phyloP scores from a whole-genome alignment of 2,888 invertebrate genomes.

The Metallyticus violacea region DNA sequence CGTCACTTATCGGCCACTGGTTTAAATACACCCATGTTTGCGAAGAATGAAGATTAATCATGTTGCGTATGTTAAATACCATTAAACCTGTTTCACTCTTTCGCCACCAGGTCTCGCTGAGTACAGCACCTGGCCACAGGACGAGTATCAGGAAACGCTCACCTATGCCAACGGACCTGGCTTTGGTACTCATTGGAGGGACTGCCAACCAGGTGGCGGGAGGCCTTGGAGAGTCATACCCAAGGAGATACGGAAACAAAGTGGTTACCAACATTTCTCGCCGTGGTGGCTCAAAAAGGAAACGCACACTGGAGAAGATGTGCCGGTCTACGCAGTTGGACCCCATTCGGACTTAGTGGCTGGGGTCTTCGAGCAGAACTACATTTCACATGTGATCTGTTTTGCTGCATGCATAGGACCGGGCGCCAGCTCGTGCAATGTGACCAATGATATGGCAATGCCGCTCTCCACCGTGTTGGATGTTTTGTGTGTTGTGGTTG shows the following conservation, averaged over 20 bases:
- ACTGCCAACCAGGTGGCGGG: background rate
- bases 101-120: background rate
- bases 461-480: background rate
- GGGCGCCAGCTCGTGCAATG: background rate
- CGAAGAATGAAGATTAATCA: too few species aligned
- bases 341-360: constrained; percentile 50
- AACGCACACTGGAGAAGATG: constrained; percentile 26
- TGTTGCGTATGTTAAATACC: too few species aligned
- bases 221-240: background rate
- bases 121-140: background rate
- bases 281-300: background rate
- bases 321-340: constrained; percentile 29
- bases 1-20: too few species aligned
- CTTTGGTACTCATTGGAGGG: constrained; percentile 47
- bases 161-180: constrained; percentile 56
- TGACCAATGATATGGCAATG: background rate
- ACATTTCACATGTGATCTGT: constrained; percentile 47
- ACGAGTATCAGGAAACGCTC: background rate
- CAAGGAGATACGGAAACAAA: background rate
- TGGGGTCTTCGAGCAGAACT: constrained; percentile 50
- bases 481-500: background rate
- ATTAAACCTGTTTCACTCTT: background rate
- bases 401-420: constrained; percentile 46
- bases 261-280: background rate
- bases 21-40: too few species aligned